Base-by-base conservation (phyloP, 2,888 invertebrate species). In the Drosophila fulvimacula region DNA sequence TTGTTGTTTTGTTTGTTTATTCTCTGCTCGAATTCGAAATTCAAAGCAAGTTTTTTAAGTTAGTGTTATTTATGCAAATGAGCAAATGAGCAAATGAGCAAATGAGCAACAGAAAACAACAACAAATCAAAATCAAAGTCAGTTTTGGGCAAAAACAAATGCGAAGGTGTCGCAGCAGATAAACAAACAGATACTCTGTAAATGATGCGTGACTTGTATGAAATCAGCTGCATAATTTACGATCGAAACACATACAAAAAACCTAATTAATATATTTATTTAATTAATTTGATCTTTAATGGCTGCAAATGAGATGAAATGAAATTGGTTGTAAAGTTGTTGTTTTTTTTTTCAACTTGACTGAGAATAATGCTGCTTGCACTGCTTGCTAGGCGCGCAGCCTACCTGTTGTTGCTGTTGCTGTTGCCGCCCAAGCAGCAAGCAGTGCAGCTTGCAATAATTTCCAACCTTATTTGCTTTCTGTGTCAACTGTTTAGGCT, bases 21-120 rank as follows among this genome's bases (percentile, higher is more conserved):
- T 62, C 53, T 21, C 4, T 32, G 24, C 36, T 67, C 15, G 10
- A 60, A 73, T 44, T 59, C 13, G 17, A 63, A 73, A 83, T 89
- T 83, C 85, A 87, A 84, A 83, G 85, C 83, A 69, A 84, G 89
- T 89, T 83, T 89, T 73, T 89, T 89, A 73, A 87, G 83, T 78
- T 81, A 83, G 89, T 83, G 83, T 83, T 71, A 85, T 88, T 88
- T 84, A 89, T 89, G 89, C 76, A 67, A 88, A 89, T 49, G 63
- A 67, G 1, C 17, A 10, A 9, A 7, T 27, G 27, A n/a, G n/a
- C n/a, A 24, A 36, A n/a, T n/a, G 58, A 13, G 1, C 17, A 10
- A 9, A 7, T 27, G 27, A n/a, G n/a, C n/a, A 24, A 36, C 21
- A 5, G 1, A 1, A 3, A 42, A 15, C 27, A 61, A 59, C 65